Evolutionary conservation across 2,113 vertebrate species (phyloP), one percentile per base, ranked within the genome.

Genomic region (Syngnathus scovelli): DNA sequence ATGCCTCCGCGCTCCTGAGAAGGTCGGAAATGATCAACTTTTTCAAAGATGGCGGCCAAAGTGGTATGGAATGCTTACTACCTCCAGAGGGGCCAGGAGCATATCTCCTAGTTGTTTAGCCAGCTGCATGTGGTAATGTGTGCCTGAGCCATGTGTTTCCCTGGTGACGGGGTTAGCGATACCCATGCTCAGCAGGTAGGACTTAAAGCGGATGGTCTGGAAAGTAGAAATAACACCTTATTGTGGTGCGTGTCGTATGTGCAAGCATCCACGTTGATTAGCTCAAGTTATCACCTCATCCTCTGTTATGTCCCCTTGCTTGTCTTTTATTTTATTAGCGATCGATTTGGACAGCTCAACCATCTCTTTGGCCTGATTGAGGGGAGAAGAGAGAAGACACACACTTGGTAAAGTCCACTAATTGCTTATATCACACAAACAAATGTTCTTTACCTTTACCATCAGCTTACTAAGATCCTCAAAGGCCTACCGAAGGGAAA

Each of bases 321-420:
- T 99, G 77, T 99, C 97, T 92, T 95, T 98, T 78, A 99, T 99
- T 87, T 98, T 98, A 86, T 92, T 98, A 69, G 96, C 96, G 73
- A 99, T 99, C 67, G 94, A 98, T 87, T 91, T 95, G 58, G 97
- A 97, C 77, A 99, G 83, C 65, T 98, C 97, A 77, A 99, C 97
- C 97, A 99, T 99, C 90, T 99, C 96, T 81, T 98, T 99, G 77
- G 97, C 97, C 97, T 99, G 77, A 74, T n/a, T 37, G 64, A n/a
- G 27, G 27, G 3, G 27, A 33, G 27, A 33, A 33, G 1, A 56
- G 76, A 88, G 61, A 76, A 76, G 3, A 77, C 6, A 68, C 0
- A n/a, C 12, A 51, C 36, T 62, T 39, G 11, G 21, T 55, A 27
- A 55, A 27, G 21, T 1, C 12, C 23, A 55, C 11, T 27, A 55